Evolutionary conservation across 2,113 vertebrate species (phyloP).

Genomic region (Dasyprocta punctata): DNA sequence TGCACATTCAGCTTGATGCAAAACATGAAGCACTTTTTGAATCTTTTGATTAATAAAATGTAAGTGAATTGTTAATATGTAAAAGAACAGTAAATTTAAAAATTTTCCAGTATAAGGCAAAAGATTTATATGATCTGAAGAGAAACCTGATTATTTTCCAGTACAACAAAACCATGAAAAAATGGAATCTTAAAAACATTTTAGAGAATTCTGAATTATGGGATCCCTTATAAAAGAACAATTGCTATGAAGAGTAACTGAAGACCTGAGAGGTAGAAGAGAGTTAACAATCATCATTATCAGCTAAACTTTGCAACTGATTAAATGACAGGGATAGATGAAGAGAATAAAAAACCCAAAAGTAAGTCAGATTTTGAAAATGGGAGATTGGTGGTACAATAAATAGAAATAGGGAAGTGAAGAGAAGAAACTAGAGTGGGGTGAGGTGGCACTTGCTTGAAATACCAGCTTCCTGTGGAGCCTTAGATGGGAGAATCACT

Average conservation of each 20-base stretch:
- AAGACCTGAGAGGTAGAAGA: background rate
- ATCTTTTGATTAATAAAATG: constrained; percentile 6
- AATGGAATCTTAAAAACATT: background rate
- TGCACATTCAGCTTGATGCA: background rate
- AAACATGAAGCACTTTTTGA: background rate
- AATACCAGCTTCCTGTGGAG: background rate
- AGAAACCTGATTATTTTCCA: too few species aligned
- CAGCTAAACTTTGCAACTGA: constrained; percentile 33
- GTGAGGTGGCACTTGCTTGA: background rate
- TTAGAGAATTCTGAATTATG: constrained; percentile 33
- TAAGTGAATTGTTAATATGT: constrained; percentile 37
- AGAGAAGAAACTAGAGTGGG: background rate
- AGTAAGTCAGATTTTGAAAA: constrained; percentile 39
- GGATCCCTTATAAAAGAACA: background rate
- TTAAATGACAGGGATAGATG: background rate
- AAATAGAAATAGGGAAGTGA: constrained; percentile 17
- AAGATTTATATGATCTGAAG: too few species aligned
- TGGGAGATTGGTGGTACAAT: background rate
- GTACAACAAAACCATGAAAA: background rate
- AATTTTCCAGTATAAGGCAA: background rate
- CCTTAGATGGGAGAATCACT: background rate
- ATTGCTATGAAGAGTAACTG: background rate
- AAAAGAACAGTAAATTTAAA: background rate
- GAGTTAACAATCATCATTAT: background rate
- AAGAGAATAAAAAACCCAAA: background rate